These are phyloP conservation scores for Aegithalos caudatus DNA, from an alignment of 2,113 vertebrate species.

Conservation along the genomic window DNA sequence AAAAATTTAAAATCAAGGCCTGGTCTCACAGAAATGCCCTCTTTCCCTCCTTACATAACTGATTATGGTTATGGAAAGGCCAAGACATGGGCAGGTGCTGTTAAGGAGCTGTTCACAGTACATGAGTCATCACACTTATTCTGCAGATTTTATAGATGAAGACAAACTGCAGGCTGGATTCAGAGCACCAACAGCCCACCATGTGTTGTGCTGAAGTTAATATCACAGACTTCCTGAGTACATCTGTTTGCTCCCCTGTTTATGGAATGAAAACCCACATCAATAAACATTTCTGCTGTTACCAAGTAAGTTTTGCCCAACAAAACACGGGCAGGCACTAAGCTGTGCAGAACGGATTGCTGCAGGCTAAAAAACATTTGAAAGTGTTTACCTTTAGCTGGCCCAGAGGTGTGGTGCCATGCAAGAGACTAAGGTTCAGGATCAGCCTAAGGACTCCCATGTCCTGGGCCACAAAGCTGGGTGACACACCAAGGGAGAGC, in stretches of 20 bases:
- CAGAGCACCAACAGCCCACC: not conserved
- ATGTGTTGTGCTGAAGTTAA: not conserved
- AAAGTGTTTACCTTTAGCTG: constrained; percentile 73
- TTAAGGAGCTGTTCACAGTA: not conserved
- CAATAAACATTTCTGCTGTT: not conserved
- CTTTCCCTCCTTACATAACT: not conserved
- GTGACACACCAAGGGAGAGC: constrained; percentile 70
- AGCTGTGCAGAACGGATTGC: constrained; percentile 15
- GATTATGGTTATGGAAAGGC: not conserved
- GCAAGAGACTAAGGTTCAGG: constrained; percentile 74
- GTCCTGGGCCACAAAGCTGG: constrained; percentile 70
- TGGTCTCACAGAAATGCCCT: not conserved
- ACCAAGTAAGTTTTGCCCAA: not conserved
- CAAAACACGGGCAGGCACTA: not conserved
- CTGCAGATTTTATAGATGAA: constrained; percentile 1
- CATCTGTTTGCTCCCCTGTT: not conserved
- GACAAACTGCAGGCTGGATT: constrained; percentile 10
- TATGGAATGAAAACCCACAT: not conserved
- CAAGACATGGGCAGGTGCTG: not conserved
- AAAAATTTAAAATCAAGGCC: not conserved
- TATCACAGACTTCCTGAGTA: not conserved
- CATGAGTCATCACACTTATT: constrained; percentile 10
- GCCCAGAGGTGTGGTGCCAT: constrained; percentile 69
- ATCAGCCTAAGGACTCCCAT: constrained; percentile 70
- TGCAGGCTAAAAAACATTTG: constrained; percentile 64